phyloP scores from a whole-genome alignment of 1,140 invertebrate species.

The Caenorhabditis briggsae region DNA sequence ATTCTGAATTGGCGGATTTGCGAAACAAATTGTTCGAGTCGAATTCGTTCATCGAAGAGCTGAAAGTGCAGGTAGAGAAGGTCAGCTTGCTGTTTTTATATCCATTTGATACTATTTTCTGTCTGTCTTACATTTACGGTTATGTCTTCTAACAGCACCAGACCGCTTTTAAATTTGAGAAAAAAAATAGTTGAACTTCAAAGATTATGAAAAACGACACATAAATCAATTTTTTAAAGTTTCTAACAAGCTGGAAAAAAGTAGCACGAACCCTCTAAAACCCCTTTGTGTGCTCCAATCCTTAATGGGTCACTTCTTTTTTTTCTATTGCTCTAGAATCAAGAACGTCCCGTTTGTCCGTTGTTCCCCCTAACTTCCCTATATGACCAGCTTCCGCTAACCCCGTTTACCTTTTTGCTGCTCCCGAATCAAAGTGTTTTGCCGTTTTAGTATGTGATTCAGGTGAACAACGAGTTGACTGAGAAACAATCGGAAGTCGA shows the following conservation, averaged over 20 bases:
- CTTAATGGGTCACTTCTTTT: neutral
- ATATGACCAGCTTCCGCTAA: conserved; percentile 47
- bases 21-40: neutral
- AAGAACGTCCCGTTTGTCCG: conserved; percentile 5
- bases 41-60: conserved; percentile 19
- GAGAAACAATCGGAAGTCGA: conserved; percentile 17
- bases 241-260: neutral
- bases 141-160: conserved; percentile 10
- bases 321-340: conserved; percentile 22
- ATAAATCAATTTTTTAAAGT: too few species aligned
- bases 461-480: conserved; percentile 2
- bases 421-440: neutral
- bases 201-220: too few species aligned
- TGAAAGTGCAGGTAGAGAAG: conserved; percentile 50
- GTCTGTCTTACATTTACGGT: neutral
- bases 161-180: neutral
- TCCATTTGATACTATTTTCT: too few species aligned
- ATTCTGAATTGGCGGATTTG: conserved; percentile 32
- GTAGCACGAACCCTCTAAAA: neutral
- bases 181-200: too few species aligned
- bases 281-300: conserved; percentile 2
- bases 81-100: conserved; percentile 25
- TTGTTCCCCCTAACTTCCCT: conserved; percentile 11
- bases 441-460: conserved; percentile 45
- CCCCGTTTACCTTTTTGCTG: conserved; percentile 1